These are phyloP conservation scores for Gastrophysa polygoni DNA, from an alignment of 2,888 invertebrate species.

Conservation along the genomic window DNA sequence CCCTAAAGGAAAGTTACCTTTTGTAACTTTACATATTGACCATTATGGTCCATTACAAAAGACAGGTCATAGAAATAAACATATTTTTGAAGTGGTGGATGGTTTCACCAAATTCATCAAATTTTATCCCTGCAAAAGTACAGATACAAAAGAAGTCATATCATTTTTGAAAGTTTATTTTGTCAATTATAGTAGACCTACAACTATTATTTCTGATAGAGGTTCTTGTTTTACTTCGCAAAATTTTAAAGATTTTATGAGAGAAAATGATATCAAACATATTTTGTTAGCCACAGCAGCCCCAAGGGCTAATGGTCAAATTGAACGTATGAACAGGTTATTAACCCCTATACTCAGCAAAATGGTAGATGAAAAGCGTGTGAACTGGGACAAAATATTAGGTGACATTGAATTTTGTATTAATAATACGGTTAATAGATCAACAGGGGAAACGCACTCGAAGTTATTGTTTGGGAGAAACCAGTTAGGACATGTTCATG, in stretches of 20 bases:
- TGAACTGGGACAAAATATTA: constrained; percentile 32
- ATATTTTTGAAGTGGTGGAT: constrained; percentile 19
- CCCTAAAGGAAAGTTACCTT: constrained; percentile 11
- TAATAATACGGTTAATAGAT: constrained; percentile 41
- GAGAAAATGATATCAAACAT: constrained; percentile 16
- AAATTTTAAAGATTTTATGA: constrained; percentile 24
- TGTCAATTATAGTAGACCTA: constrained; percentile 24
- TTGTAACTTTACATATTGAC: constrained; percentile 12
- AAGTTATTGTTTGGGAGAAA: constrained; percentile 41
- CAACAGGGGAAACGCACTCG: constrained; percentile 41
- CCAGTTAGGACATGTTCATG: constrained; percentile 14
- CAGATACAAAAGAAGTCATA: constrained; percentile 9
- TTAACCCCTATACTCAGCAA: constrained; percentile 29
- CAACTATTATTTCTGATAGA: constrained; percentile 28
- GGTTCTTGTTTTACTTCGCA: constrained; percentile 26
- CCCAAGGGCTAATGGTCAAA: constrained; percentile 36
- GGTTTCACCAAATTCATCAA: constrained; percentile 20
- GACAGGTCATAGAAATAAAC: background rate
- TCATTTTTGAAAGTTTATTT: constrained; percentile 8
- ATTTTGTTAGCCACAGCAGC: constrained; percentile 27
- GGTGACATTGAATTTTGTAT: constrained; percentile 34
- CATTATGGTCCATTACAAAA: constrained; percentile 16
- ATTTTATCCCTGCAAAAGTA: constrained; percentile 14
- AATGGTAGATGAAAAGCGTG: constrained; percentile 15
- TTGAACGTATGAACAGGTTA: constrained; percentile 31